These are phyloP conservation scores for Salminus brasiliensis DNA, from an alignment of 2,113 vertebrate species.

Conservation along the genomic window DNA sequence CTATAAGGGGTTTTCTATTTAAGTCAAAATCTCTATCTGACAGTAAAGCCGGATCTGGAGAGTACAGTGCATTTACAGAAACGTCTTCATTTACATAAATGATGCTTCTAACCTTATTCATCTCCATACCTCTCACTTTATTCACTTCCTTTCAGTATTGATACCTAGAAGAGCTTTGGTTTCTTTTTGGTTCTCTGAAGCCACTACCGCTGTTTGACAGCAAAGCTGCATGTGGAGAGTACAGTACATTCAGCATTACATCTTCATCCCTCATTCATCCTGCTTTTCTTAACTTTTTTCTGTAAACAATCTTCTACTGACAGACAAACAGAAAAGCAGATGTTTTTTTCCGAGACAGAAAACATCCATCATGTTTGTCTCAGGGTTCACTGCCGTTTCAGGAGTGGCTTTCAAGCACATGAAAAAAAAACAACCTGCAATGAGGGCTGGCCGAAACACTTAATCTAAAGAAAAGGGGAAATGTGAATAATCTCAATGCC, in stretches of 20 bases:
- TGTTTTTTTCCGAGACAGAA: slow-evolving; percentile 38
- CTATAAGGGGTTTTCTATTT: too few relatives aligned
- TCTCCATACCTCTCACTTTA: too few relatives aligned
- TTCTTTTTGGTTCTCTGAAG: slow-evolving; percentile 2
- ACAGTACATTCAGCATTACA: neutral
- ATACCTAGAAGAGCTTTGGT: neutral
- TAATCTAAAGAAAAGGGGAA: neutral
- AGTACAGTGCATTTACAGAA: neutral
- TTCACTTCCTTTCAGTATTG: too few relatives aligned
- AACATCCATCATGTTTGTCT: slow-evolving; percentile 33
- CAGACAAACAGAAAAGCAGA: slow-evolving; percentile 22
- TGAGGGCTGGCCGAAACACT: neutral
- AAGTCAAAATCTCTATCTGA: too few relatives aligned
- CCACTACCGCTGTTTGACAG: neutral
- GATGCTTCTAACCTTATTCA: neutral
- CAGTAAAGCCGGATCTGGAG: neutral
- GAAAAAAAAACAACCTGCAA: neutral
- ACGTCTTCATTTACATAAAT: neutral
- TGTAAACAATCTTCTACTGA: slow-evolving; percentile 12
- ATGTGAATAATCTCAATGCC: neutral
- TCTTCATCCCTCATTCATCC: slow-evolving; percentile 31
- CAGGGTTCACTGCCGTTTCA: slow-evolving; percentile 12
- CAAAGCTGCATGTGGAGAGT: neutral
- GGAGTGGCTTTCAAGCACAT: slow-evolving; percentile 17
- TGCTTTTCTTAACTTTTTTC: slow-evolving; percentile 24